Conservation (phyloP, 2,797 vertebrate species). For the Sebastes taczanowskii region DNA sequence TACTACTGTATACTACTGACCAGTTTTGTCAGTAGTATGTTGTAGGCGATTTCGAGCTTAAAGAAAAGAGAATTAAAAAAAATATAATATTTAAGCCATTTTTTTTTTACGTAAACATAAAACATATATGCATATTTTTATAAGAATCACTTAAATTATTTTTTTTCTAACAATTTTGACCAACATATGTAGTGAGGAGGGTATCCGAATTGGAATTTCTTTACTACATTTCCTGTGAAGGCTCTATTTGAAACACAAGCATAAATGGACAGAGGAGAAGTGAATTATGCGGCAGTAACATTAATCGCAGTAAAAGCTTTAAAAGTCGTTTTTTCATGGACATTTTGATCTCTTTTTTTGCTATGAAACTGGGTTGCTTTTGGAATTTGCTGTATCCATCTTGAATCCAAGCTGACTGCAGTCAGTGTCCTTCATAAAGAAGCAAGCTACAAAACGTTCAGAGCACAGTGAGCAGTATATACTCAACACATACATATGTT, state of each 20-base stretch:
- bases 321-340: neutral
- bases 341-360: neutral
- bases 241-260: neutral
- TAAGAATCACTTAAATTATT: rapidly evolving
- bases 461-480: neutral
- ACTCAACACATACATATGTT: neutral
- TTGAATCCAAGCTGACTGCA: neutral
- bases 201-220: neutral
- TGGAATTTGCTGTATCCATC: neutral
- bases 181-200: neutral
- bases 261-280: neutral
- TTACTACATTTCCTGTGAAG: neutral
- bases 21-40: too few species aligned
- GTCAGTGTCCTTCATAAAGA: neutral
- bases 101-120: neutral
- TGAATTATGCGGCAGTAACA: neutral
- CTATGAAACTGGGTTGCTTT: neutral
- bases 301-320: neutral
- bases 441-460: neutral
- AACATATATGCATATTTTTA: neutral
- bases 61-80: neutral
- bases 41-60: neutral
- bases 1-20: too few species aligned
- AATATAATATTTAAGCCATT: neutral
- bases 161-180: neutral